phyloP scores from a whole-genome alignment of 2,888 invertebrate species.

The Melanargia galathea region DNA sequence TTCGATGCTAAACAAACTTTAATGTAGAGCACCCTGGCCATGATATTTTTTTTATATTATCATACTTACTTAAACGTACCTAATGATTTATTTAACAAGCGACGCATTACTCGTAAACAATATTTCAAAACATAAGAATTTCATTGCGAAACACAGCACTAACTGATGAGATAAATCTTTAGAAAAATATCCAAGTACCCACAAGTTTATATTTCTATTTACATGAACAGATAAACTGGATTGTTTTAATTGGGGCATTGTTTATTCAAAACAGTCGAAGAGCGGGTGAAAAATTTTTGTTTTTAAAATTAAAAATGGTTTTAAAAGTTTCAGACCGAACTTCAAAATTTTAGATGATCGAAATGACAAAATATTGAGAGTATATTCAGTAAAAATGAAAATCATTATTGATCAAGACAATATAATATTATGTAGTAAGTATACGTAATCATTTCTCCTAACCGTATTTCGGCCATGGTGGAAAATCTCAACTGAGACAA shows the following conservation, averaged over 20 bases:
- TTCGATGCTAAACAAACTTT: no score
- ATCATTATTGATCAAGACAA: no score
- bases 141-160: conserved; percentile 17
- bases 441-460: no score
- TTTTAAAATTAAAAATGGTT: not conserved
- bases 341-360: no score
- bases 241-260: conserved; percentile 35
- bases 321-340: not conserved
- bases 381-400: no score
- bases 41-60: no score
- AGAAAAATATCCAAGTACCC: conserved; percentile 21
- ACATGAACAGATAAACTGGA: conserved; percentile 26
- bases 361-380: no score
- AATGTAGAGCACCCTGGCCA: no score
- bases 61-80: not conserved
- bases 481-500: no score
- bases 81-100: not conserved
- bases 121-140: conserved; percentile 5
- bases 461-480: no score
- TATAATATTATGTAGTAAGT: no score
- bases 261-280: conserved; percentile 24
- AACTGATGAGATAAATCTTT: conserved; percentile 25
- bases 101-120: no score
- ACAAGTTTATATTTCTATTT: conserved; percentile 34
- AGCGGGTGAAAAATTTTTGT: not conserved